Evolutionary conservation across 2,113 vertebrate species (phyloP), one percentile per base, ranked within the genome.

Genomic region (Aptenodytes patagonicus): DNA sequence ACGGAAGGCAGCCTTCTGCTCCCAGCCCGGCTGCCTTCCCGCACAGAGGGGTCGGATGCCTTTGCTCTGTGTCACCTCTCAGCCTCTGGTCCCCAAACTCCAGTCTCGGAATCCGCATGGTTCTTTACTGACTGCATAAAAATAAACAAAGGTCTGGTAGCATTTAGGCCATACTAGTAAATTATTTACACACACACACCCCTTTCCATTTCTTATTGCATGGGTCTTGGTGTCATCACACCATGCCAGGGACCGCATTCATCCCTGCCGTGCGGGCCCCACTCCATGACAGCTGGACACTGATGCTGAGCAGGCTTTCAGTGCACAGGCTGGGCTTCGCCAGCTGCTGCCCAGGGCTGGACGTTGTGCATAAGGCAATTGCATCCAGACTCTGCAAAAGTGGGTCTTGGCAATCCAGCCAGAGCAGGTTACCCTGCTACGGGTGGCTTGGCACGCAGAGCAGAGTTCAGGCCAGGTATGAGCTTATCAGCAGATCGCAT

Each of bases 121-220:
- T 61, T 91, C 69, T 96, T 89, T 76, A 91, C 40, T 85, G 94
- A 90, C 78, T 90, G 90, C 47, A 90, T 65, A 82, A 95, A 94
- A 96, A 95, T 52, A 96, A 89, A 93, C 81, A 93, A 91, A 65
- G 54, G 44, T 47, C 52, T 79, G 73, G 64, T 36, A 85, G 65
- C 62, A 21, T 88, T 91, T 85, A 90, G 61, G 70, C 85, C 70
- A 87, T 36, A 14, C 73, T 83, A 88, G 93, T 93, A 69, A 96
- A 94, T 93, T 49, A 96, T 96, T 97, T 91, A 95, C 89, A 65
- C 21, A 26, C 26, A 42, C 24, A 17, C 46, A 16, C 13, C 24
- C 42, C 47, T 15, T 91, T 58, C 87, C 0, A 0, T 44, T 93
- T 60, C 61, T 61, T 29, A 64, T 0, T 76, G 72, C 49, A 18